Conservation (phyloP, 2,113 vertebrate genomes). For the Tympanuchus pallidicinctus region DNA sequence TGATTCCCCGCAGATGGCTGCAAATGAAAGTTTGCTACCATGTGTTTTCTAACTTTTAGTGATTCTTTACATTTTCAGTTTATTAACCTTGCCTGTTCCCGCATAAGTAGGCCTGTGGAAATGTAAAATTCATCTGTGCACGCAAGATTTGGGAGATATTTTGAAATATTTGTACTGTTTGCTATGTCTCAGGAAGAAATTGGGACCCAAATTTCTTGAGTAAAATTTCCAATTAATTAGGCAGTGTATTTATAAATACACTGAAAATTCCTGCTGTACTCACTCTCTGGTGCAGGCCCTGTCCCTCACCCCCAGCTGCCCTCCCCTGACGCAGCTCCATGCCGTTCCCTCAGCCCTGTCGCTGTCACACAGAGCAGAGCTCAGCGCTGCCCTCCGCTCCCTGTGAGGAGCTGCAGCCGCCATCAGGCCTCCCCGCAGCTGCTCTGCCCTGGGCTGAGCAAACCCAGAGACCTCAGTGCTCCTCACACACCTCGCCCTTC, state of each 20-base stretch:
- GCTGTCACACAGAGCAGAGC: not conserved
- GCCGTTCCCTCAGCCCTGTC: not conserved
- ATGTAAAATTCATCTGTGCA: fast-evolving
- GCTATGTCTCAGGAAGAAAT: not conserved
- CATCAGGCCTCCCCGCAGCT: not conserved
- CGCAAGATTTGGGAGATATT: not conserved
- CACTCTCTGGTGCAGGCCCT: not conserved
- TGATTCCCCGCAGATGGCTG: not conserved
- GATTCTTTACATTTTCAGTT: not conserved
- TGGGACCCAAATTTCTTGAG: not conserved
- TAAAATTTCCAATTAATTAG: not conserved
- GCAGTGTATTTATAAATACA: not conserved
- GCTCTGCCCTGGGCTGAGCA: not conserved
- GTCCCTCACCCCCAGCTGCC: no score
- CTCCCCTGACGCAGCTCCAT: no score
- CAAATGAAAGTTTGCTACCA: not conserved
- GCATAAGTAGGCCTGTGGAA: not conserved
- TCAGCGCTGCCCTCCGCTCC: not conserved
- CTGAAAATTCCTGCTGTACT: not conserved
- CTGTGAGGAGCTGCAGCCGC: not conserved
- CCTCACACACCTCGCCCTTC: not conserved
- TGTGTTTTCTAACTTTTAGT: not conserved
- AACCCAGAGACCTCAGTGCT: not conserved
- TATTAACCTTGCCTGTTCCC: not conserved
- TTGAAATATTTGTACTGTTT: not conserved